phyloP scores from a whole-genome alignment of 92 coral and sea anemone species.

The Heteractis magnifica region DNA sequence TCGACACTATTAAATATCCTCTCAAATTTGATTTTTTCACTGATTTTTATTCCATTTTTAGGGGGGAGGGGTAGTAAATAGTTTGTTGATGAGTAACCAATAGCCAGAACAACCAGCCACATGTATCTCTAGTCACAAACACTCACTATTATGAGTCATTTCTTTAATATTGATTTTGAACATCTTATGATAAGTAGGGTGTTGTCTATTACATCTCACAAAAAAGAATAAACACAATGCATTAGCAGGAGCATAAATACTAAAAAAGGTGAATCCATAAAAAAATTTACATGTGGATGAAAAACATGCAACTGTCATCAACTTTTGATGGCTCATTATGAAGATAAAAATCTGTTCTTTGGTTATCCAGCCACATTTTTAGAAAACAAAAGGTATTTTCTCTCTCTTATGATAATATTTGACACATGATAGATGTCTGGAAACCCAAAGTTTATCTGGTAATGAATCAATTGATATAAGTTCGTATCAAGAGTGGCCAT shows the following conservation, averaged over 20 bases:
- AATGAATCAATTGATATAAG: too few relatives aligned
- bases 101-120: not conserved
- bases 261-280: not conserved
- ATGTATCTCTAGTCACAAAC: not conserved
- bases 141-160: not conserved
- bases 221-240: not conserved
- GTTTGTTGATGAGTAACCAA: not conserved
- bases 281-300: too few relatives aligned
- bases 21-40: not conserved
- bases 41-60: not conserved
- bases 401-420: not conserved
- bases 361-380: not conserved
- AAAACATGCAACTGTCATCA: too few relatives aligned
- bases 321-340: too few relatives aligned
- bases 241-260: not conserved
- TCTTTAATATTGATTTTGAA: not conserved
- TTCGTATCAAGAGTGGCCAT: not conserved
- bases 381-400: not conserved
- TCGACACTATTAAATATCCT: not conserved
- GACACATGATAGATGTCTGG: not conserved
- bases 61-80: not conserved
- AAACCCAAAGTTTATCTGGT: not conserved
- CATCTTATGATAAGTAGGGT: conserved; percentile 8
- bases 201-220: conserved; percentile 2
- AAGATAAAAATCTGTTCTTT: not conserved